Conservation (phyloP, 2,797 vertebrate genomes). For the Lagocephalus sceleratus region DNA sequence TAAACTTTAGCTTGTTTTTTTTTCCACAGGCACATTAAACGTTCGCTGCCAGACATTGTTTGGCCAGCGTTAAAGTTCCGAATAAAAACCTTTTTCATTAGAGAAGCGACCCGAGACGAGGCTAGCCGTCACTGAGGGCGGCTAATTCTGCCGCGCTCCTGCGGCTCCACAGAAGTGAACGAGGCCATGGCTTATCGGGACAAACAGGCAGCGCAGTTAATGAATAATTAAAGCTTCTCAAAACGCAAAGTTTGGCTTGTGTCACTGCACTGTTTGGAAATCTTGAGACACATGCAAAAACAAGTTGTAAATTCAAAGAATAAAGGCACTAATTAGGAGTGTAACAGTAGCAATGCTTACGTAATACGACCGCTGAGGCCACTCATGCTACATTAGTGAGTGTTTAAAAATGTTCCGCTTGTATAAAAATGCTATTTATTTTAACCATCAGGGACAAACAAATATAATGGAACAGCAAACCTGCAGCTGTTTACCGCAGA, state of each 20-base stretch:
- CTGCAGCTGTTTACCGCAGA: no score
- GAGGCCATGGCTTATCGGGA: constrained; percentile 59
- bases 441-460: no score
- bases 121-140: constrained; percentile 32
- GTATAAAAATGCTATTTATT: background rate
- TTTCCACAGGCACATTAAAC: background rate
- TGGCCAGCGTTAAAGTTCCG: constrained; percentile 28
- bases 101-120: constrained; percentile 23
- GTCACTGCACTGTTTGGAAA: constrained; percentile 40
- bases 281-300: constrained; percentile 41
- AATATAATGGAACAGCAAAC: no score
- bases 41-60: constrained; percentile 1
- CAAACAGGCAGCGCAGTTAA: constrained; percentile 65
- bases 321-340: constrained; percentile 3
- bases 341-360: constrained; percentile 2
- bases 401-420: background rate
- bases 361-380: constrained; percentile 8
- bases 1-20: constrained; percentile 45
- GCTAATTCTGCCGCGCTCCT: constrained; percentile 45
- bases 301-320: constrained; percentile 32
- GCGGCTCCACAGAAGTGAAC: constrained; percentile 41
- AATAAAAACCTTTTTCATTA: constrained; percentile 39
- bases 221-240: constrained; percentile 64
- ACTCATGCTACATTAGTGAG: background rate
- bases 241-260: constrained; percentile 57